Conservation (phyloP, 2,797 vertebrate species). For the Acanthopagrus latus region DNA sequence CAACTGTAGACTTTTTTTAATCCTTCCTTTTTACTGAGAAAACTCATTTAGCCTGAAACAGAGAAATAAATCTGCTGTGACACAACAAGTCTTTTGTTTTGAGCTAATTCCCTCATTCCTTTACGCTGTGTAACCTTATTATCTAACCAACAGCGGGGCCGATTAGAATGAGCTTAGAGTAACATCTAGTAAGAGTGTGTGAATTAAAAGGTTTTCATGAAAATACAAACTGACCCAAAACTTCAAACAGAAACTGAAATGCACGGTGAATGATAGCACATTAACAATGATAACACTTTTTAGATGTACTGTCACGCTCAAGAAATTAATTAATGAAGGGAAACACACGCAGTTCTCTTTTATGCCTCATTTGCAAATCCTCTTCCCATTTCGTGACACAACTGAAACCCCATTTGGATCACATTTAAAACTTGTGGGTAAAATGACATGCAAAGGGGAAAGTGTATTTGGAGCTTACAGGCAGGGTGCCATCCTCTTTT, state of each 20-base stretch:
- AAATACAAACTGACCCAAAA: constrained; percentile 15
- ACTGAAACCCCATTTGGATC: neutral
- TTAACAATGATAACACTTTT: no score
- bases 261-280: neutral
- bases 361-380: neutral
- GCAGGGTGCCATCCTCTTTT: constrained; percentile 85
- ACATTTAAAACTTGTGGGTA: constrained; percentile 1
- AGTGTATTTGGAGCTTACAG: constrained; percentile 81
- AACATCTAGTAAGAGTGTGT: constrained; percentile 15
- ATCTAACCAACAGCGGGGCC: constrained; percentile 39
- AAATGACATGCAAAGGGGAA: neutral
- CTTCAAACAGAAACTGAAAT: constrained; percentile 3
- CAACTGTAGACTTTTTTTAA: neutral
- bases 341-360: constrained; percentile 7
- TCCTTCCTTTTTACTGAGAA: constrained; percentile 12
- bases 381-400: constrained; percentile 6
- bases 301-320: neutral
- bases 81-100: constrained; percentile 65
- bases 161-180: constrained; percentile 40
- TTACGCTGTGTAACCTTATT: constrained; percentile 45
- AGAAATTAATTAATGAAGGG: neutral
- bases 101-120: constrained; percentile 52
- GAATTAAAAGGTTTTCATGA: constrained; percentile 13
- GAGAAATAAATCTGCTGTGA: constrained; percentile 50
- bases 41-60: constrained; percentile 43